Percentiles rank a stretch among this genome's conserved stretches.
These are phyloP conservation scores for Apis cerana DNA, from an alignment of 1,140 invertebrate genomes.

Conservation along the genomic window DNA sequence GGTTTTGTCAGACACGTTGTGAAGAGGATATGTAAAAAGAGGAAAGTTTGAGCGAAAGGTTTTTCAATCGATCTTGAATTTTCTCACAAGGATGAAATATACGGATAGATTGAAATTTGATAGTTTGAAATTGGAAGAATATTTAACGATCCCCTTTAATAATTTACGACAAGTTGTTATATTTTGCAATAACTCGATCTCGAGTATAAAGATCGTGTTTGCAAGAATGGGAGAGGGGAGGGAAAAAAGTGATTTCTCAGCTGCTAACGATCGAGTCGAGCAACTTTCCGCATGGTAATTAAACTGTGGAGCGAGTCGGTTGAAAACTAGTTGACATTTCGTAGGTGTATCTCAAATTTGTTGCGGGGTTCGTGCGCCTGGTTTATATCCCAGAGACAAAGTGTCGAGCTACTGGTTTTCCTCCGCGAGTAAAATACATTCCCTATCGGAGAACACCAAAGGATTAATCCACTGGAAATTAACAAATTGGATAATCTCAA, in stretches of 20 bases:
- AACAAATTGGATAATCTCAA: no score
- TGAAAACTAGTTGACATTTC: slow-evolving; percentile 50
- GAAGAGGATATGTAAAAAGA: not conserved
- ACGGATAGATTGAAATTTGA: no score
- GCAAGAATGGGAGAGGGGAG: slow-evolving; percentile 20
- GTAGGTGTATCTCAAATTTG: slow-evolving; percentile 29
- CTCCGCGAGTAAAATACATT: no score
- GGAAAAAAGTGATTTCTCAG: not conserved
- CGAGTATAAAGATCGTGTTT: not conserved
- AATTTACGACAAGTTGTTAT: not conserved
- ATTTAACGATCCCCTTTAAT: not conserved
- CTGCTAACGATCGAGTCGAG: slow-evolving; percentile 5
- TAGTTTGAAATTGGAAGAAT: no score
- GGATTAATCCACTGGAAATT: not conserved
- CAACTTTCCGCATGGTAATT: slow-evolving; percentile 37
- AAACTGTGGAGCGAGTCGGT: not conserved
- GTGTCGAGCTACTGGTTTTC: not conserved
- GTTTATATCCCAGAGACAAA: not conserved
- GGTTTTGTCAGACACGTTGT: not conserved
- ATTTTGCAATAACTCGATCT: not conserved
- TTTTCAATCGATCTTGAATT: not conserved
- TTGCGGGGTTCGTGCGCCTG: not conserved
- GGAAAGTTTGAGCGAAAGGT: not conserved
- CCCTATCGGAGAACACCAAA: not conserved
- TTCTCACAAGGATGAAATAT: no score